Base-by-base conservation (phyloP, 2,113 vertebrate species). In the Chlamydotis undulata region DNA sequence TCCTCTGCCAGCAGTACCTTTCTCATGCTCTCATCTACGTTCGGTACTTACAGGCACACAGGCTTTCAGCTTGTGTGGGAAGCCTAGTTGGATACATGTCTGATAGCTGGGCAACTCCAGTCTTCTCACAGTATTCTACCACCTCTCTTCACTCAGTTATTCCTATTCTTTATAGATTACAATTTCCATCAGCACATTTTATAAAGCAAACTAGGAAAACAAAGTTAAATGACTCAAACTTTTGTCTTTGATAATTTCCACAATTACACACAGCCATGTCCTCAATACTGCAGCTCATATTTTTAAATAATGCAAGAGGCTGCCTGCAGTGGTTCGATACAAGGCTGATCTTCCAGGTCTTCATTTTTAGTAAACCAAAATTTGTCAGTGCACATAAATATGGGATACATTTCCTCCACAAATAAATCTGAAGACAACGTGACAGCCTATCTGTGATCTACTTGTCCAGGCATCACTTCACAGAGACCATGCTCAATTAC, bases 11-110 rank as follows among this genome's bases (percentile, higher is more conserved):
- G 60, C 23, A 70, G 47, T 7, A 39, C 61, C 65, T 47, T 59
- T 31, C 37, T 37, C 15, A 13, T 0, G 1, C 4, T 8, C 4
- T 33, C 37, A 39, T 4, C 1, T 3, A 4, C 25, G 18, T 37
- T 21, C 0, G 0, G 45, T 26, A 49, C 19, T 12, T n/a, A 22
- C 26, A 64, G 63, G 53, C 31, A 33, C 47, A 57, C 7, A 28
- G 11, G 15, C 49, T 57, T 37, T 45, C 37, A 53, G 64, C n/a
- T 67, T 16, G 21, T 23, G 29, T 28, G 47, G 10, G 6, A 67
- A 63, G 35, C 43, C 31, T 26, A 31, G 23, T 10, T 76, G 63
- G 69, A 37, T 28, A 55, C 14, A 8, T 4, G 12, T 17, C 29
- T 71, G 37, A 37, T 6, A 49, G 63, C 26, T 28, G 47, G 19